Evolutionary conservation across 2,797 vertebrate species (phyloP), one percentile per base, ranked within the genome.

Genomic region (Urocyon cinereoargenteus): DNA sequence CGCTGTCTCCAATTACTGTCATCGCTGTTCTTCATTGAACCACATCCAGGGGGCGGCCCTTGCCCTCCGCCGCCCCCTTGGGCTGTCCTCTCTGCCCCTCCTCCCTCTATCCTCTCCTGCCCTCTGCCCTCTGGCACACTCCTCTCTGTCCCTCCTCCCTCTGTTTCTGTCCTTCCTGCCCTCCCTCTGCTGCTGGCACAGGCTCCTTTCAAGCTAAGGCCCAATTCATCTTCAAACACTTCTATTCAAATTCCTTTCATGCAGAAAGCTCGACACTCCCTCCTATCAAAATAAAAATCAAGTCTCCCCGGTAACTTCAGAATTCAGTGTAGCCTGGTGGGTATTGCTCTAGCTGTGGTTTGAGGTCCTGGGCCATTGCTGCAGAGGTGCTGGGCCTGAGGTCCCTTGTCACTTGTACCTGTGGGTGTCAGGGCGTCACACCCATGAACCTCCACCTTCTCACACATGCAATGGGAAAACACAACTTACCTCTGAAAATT

Each of bases 101-200:
- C 61, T n/a, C n/a, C n/a, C n/a, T n/a, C n/a, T n/a, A n/a, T n/a
- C n/a, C 2, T 4, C 18, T 15, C n/a, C 1, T 4, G 2, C 34
- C 19, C 31, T 45, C 40, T 45, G 40, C 40, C 40, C 40, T 45
- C 40, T 1, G 6, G 40, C 40, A 45, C 40, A 45, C 40, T 62
- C 5, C 13, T 5, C 12, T 13, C 14, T 28, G 4, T 26, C 61
- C 61, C 6, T 6, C 28, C 61, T 5, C 26, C 61, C 28, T 5
- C 2, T 19, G 2, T 34, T 18, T 45, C 2, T 4, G 13, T 15
- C n/a, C 1, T 4, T 0, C 34, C 19, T 45, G 40, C 31, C 10
- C 4, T 0, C 2, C 34, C 34, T 5, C 34, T 7, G 4, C 11
- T 6, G 36, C 4, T 70, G 36, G 59, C 11, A 24, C 36, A 6